Percentiles rank a stretch among this genome's conserved stretches.
Evolutionary conservation across 2,888 invertebrate species (phyloP).

Genomic region (Heliconius cydno): DNA sequence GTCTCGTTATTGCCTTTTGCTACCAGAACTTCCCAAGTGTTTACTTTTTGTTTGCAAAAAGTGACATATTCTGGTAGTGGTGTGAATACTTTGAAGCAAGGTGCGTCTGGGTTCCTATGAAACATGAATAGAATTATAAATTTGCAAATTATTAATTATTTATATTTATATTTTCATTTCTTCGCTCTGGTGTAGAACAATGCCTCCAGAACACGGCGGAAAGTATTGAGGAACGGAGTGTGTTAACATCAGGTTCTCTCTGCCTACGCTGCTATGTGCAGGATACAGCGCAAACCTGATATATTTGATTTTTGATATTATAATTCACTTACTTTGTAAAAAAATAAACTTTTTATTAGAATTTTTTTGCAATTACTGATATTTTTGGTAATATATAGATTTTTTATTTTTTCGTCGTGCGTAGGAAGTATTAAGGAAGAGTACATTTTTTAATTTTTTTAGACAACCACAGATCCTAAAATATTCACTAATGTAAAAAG

Average conservation of each 20-base stretch:
- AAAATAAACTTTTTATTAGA: neutral
- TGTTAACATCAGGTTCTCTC: too few species aligned
- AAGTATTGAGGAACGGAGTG: too few species aligned
- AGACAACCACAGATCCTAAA: neutral
- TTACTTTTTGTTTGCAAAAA: constrained; percentile 68
- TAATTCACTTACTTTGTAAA: neutral
- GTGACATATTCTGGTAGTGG: constrained; percentile 55
- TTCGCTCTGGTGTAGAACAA: too few species aligned
- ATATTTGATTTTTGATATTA: too few species aligned
- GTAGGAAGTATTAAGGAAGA: neutral
- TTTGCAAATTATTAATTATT: neutral
- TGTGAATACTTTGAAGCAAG: constrained; percentile 63
- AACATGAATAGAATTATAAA: constrained; percentile 32
- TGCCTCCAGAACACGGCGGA: too few species aligned
- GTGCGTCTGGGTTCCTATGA: constrained; percentile 56
- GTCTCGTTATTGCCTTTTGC: constrained; percentile 58
- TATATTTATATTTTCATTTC: too few species aligned
- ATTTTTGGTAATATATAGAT: neutral
- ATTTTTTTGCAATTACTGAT: neutral
- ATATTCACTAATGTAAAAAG: neutral
- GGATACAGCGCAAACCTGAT: too few species aligned
- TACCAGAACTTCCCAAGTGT: constrained; percentile 69
- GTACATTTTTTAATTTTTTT: neutral
- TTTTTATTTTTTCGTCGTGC: neutral
- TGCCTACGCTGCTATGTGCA: too few species aligned